Percentiles rank a stretch among this genome's conserved stretches.
Evolutionary conservation across 2,797 vertebrate genomes (phyloP).

Genomic region (Hafferia zeledoni): DNA sequence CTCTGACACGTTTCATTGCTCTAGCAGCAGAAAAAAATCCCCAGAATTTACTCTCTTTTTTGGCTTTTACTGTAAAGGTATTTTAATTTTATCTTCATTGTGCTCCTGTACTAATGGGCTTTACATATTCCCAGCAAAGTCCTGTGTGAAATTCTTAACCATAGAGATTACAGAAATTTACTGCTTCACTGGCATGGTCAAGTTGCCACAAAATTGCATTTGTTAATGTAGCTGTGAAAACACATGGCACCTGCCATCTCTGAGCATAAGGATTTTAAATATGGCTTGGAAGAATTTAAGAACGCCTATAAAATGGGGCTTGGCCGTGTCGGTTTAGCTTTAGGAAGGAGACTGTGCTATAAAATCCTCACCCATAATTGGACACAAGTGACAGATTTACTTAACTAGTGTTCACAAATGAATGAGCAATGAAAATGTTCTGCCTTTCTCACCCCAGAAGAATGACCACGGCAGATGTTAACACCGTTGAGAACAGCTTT

Average conservation of each 20-base stretch:
- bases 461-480: conserved; percentile 64
- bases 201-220: conserved; percentile 66
- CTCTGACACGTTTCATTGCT: neutral
- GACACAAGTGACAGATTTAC: conserved; percentile 64
- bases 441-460: conserved; percentile 46
- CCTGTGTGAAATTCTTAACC: conserved; percentile 56
- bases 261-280: conserved; percentile 48
- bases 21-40: neutral
- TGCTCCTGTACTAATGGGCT: conserved; percentile 37
- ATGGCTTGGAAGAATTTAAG: conserved; percentile 53
- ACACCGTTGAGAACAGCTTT: conserved; percentile 35
- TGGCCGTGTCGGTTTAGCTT: conserved; percentile 38
- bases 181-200: conserved; percentile 55
- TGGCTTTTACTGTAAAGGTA: neutral
- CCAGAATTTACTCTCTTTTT: neutral
- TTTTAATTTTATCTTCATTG: conserved; percentile 46
- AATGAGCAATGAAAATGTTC: conserved; percentile 51
- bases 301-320: conserved; percentile 35
- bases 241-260: conserved; percentile 53
- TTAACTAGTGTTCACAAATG: conserved; percentile 60
- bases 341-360: conserved; percentile 11
- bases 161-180: conserved; percentile 60
- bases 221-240: conserved; percentile 61
- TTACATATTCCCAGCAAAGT: conserved; percentile 42
- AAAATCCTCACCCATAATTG: conserved; percentile 60